Base-by-base conservation (phyloP, 2,113 vertebrate genomes). In the Oophaga pumilio region DNA sequence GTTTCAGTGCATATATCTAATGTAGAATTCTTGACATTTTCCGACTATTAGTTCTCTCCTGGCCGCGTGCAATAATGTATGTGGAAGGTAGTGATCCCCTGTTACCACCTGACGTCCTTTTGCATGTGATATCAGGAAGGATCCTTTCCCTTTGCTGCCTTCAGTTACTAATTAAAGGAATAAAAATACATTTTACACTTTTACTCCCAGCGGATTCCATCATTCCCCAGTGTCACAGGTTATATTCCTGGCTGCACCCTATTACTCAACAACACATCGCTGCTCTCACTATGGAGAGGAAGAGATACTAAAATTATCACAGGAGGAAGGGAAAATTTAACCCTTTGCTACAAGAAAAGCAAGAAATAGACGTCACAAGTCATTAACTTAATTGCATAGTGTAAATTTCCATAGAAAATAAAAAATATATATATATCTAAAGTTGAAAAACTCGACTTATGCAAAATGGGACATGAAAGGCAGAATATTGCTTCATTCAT, bases 101-200 rank as follows among this genome's bases (percentile, higher is more conserved):
- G 28, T 11, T 18, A 18, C 28, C 69, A 20, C 14, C 9, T 5
- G 28, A 33, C 9, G 5, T 50, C 71, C 43, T 74, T 15, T 43
- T 5, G 13, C 12, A 28, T 18, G 8, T 22, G 3, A 50, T 2
- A 18, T 17, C 79, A 22, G 80, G 26, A n/a, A 49, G n/a, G 49
- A 64, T 26, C 62, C 49, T 50, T 83, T 68, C 13, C 60, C 81
- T 68, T 33, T 59, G 60, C 26, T 81, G 78, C 78, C 57, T 82
- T 68, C 62, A 82, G 62, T 15, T 83, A 52, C 43, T 83, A 83
- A 83, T 53, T 62, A 68, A 83, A 83, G 81, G 62, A 83, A 68
- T 68, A 83, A 69, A 68, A 83, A 83, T 83, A 83, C 81, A 68
- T 83, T 83, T 83, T 69, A 83, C 81, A 52, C 81, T 83, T 83